Evolutionary conservation across 2,797 vertebrate genomes (phyloP).

Genomic region (Chaunax sp.): DNA sequence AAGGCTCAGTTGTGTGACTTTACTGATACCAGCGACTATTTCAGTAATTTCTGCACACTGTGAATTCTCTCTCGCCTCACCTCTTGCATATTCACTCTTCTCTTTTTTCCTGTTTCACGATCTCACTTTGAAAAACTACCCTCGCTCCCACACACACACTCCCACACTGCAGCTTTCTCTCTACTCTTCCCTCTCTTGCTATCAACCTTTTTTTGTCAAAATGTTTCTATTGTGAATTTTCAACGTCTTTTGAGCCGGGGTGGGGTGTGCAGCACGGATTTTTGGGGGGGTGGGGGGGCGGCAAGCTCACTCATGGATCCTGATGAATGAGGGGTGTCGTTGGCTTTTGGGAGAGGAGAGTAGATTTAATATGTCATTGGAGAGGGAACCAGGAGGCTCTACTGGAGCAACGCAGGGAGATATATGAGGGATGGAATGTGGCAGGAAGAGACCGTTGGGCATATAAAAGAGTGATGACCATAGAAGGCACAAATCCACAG

Average conservation of each 20-base stretch:
- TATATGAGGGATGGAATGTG: slow-evolving; percentile 75
- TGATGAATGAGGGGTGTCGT: slow-evolving; percentile 80
- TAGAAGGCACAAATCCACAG: slow-evolving; percentile 61
- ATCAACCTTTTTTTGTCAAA: neutral
- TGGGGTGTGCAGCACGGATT: slow-evolving; percentile 4
- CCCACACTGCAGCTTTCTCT: slow-evolving; percentile 7
- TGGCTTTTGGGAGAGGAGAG: slow-evolving; percentile 72
- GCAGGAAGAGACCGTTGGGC: slow-evolving; percentile 72
- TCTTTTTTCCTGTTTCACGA: slow-evolving; percentile 44
- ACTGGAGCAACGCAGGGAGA: slow-evolving; percentile 58
- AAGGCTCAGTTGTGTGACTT: slow-evolving; percentile 69
- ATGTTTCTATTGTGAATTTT: slow-evolving; percentile 49
- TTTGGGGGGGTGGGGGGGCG: slow-evolving; percentile 16
- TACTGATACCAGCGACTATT: slow-evolving; percentile 51
- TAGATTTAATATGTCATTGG: slow-evolving; percentile 78
- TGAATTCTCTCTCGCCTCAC: slow-evolving; percentile 54
- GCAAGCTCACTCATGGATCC: slow-evolving; percentile 55
- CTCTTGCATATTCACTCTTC: slow-evolving; percentile 35
- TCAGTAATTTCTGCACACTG: slow-evolving; percentile 61
- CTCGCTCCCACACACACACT: slow-evolving; percentile 16
- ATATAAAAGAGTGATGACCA: slow-evolving; percentile 77
- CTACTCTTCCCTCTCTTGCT: neutral
- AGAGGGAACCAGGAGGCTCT: slow-evolving; percentile 60
- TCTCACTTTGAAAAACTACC: slow-evolving; percentile 54
- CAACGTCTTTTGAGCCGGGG: slow-evolving; percentile 34